These are phyloP conservation scores for Linnaemya vulpina DNA, from an alignment of 2,888 invertebrate genomes.

Conservation along the genomic window DNA sequence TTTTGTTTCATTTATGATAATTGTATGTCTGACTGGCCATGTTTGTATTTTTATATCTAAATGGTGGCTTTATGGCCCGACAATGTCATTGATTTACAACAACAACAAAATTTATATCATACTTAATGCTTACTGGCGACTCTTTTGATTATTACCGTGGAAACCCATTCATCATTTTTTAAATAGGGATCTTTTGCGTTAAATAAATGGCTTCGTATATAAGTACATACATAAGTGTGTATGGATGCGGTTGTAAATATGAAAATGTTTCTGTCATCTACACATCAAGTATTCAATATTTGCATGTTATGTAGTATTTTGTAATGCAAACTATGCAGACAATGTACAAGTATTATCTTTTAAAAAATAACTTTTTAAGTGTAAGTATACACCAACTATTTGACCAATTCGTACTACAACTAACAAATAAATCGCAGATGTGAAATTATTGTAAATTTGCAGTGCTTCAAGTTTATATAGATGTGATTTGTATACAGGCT, in stretches of 20 bases:
- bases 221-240: too few relatives aligned
- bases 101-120: slow-evolving; percentile 1
- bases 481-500: neutral
- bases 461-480: neutral
- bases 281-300: neutral
- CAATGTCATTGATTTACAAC: slow-evolving; percentile 45
- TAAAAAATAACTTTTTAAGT: slow-evolving; percentile 51
- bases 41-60: slow-evolving; percentile 2
- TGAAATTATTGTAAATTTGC: neutral
- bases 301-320: neutral
- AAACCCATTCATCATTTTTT: slow-evolving; percentile 52
- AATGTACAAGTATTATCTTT: neutral
- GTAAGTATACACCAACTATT: slow-evolving; percentile 42
- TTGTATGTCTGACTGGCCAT: slow-evolving; percentile 16
- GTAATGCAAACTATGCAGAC: neutral
- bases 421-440: slow-evolving; percentile 35
- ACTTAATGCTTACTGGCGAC: slow-evolving; percentile 27
- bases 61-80: slow-evolving; percentile 19
- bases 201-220: slow-evolving; percentile 12
- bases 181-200: slow-evolving; percentile 24
- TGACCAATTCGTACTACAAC: neutral
- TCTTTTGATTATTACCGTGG: slow-evolving; percentile 32
- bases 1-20: slow-evolving; percentile 25
- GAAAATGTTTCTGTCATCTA: slow-evolving; percentile 5
- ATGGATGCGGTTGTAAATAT: neutral